Percentiles rank a stretch among this genome's conserved stretches.
These are phyloP conservation scores for Brachycybe producta DNA, from an alignment of 2,888 invertebrate species.

Conservation along the genomic window DNA sequence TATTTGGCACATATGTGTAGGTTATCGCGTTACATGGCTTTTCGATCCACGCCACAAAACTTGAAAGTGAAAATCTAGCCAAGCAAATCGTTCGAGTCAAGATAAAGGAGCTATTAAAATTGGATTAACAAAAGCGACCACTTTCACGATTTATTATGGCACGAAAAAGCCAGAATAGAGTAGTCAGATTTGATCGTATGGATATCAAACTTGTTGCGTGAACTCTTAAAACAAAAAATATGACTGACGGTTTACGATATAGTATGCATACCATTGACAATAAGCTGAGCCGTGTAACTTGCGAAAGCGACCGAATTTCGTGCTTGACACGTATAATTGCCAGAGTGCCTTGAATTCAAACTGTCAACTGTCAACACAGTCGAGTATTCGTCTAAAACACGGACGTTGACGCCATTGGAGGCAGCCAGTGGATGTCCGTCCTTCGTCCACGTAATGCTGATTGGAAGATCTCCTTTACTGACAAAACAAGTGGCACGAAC, in stretches of 20 bases:
- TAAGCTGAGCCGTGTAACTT: conserved; percentile 33
- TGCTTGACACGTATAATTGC: conserved; percentile 43
- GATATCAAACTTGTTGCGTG: no score
- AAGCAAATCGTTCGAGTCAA: no score
- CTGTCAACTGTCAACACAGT: conserved; percentile 26
- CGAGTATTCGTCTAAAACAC: conserved; percentile 23
- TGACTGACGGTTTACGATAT: no score
- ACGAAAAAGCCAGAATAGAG: no score
- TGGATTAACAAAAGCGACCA: no score
- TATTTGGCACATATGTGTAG: no score
- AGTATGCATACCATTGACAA: conserved; percentile 35
- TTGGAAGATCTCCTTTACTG: conserved; percentile 63
- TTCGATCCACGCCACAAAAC: no score
- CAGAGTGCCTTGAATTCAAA: conserved; percentile 34
- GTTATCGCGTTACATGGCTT: no score
- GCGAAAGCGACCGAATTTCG: conserved; percentile 37
- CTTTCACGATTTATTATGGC: no score
- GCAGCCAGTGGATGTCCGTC: conserved; percentile 46
- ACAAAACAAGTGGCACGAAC: conserved; percentile 57
- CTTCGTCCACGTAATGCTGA: conserved; percentile 61
- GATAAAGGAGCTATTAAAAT: no score
- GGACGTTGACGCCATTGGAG: conserved; percentile 24
- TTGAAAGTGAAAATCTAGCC: no score
- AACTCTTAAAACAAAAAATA: background rate
- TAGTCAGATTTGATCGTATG: no score